Conservation (phyloP, 2,888 invertebrate species). For the Hemithea aestivaria region DNA sequence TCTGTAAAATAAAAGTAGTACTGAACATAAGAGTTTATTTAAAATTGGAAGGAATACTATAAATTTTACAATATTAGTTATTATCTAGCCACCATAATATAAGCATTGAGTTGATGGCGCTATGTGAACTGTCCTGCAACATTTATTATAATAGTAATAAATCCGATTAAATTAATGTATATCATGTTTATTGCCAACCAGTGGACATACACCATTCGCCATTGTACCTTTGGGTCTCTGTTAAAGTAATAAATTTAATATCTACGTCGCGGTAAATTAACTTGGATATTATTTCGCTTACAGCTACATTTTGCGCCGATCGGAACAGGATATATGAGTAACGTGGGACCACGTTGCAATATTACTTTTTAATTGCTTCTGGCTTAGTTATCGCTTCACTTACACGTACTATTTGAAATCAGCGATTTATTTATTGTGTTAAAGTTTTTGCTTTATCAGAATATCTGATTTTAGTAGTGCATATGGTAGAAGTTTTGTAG, state of each 20-base stretch:
- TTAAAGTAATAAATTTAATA: conserved; percentile 34
- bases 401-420: conserved; percentile 9
- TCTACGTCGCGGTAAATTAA: conserved; percentile 39
- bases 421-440: neutral
- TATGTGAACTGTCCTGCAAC: too few species aligned
- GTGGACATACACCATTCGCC: neutral
- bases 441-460: too few species aligned
- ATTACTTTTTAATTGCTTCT: conserved; percentile 27
- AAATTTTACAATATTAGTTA: too few species aligned
- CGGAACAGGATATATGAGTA: conserved; percentile 19
- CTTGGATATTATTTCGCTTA: conserved; percentile 39
- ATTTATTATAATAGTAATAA: too few species aligned
- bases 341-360: conserved; percentile 22
- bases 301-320: conserved; percentile 32
- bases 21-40: too few species aligned
- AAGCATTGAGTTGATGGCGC: too few species aligned
- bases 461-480: too few species aligned
- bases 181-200: neutral
- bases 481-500: too few species aligned
- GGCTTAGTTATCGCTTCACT: conserved; percentile 16
- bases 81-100: too few species aligned
- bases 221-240: conserved; percentile 21
- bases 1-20: too few species aligned
- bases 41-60: too few species aligned
- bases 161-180: too few species aligned